Conservation (phyloP, 2,888 invertebrate genomes). For the Mactromeris polynyma region DNA sequence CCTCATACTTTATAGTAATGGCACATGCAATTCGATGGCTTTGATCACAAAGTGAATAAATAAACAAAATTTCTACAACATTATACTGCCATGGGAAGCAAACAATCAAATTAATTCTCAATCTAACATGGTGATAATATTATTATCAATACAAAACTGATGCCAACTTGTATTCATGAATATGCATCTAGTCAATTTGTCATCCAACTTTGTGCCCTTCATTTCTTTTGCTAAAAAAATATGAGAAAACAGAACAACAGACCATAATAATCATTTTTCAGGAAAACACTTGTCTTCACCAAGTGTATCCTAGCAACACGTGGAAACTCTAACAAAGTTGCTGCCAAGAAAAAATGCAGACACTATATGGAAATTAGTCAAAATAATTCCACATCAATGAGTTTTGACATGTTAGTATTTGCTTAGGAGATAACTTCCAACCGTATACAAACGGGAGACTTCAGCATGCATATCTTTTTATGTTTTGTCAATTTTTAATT, state of each 20-base stretch:
- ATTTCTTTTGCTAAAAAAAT: background rate
- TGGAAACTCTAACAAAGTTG: background rate
- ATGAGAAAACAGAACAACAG: background rate
- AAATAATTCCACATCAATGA: background rate
- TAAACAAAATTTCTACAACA: no score
- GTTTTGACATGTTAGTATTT: background rate
- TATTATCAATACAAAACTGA: no score
- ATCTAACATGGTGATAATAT: no score
- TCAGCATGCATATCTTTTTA: background rate
- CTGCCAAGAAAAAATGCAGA: background rate
- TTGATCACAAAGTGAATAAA: no score
- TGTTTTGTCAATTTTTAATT: constrained; percentile 7
- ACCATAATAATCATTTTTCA: background rate
- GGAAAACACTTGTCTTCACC: background rate
- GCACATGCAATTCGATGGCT: no score
- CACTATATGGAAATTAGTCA: background rate
- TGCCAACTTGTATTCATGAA: no score
- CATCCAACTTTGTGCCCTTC: no score
- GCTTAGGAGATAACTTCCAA: background rate
- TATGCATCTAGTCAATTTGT: no score
- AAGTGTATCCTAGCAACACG: background rate
- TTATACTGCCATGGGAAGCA: no score
- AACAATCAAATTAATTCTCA: no score
- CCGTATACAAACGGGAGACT: background rate
- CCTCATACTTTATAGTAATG: no score